Evolutionary conservation across 2,113 vertebrate genomes (phyloP), one percentile per base, ranked within the genome.

Genomic region (Psephotus haematonotus): DNA sequence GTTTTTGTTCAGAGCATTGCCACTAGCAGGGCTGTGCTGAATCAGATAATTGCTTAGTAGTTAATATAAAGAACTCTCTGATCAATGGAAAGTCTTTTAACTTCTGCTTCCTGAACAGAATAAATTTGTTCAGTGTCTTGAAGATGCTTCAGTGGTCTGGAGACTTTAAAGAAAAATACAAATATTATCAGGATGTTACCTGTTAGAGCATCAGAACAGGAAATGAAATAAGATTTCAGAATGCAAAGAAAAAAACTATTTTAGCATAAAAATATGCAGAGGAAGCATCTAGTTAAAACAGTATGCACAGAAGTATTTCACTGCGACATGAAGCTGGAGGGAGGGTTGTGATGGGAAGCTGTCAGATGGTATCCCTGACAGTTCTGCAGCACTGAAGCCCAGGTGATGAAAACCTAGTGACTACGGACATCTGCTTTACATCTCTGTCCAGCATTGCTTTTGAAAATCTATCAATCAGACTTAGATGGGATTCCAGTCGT

Each of bases 31-130:
- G 41, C 72, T 75, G 46, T 49, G 33, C 69, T 83, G 53, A 43
- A 88, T 65, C 15, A 70, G 80, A 43, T 67, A 47, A 74, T 59
- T 67, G 72, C 70, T 68, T 37, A 55, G 84, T 70, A 55, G 74
- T 77, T 85, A 86, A 52, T 75, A 68, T 68, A 92, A 95, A 81
- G 64, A 71, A 35, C 59, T 91, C 72, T 91, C 49, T 95, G 82
- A 93, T 95, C 95, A 91, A 81, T 93, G 65, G 22, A n/a, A 84
- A 94, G 55, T 92, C 81, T 96, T 82, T 96, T 88, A 86, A 93
- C 74, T 93, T 89, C 82, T 92, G 74, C 39, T 93, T 70, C 75
- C 55, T 43, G 39, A 88, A 63, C 47, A 57, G 92, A 94, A 93
- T 75, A 83, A 71, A 90, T 88, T 80, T 1, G 0, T 88, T 85